Conservation (phyloP, 1,140 invertebrate genomes). For the Littorina saxatilis region DNA sequence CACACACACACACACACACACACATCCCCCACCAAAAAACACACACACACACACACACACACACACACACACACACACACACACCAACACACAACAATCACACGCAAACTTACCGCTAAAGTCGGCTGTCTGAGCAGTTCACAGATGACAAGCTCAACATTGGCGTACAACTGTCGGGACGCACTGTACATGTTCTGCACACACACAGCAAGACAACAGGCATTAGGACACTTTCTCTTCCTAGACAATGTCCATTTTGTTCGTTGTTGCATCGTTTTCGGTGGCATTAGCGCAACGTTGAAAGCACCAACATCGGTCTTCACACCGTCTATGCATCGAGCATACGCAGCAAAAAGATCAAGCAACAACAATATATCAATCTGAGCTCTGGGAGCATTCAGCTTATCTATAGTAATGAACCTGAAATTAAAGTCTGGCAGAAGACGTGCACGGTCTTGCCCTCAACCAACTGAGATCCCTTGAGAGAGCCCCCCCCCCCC, state of each 20-base stretch:
- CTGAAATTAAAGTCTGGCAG: conserved; percentile 63
- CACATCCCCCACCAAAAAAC: conserved; percentile 54
- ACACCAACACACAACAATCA: no score
- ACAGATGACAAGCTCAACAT: conserved; percentile 51
- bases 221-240: no score
- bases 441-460: conserved; percentile 59
- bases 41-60: background rate
- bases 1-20: no score
- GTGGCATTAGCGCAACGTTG: no score
- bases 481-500: background rate
- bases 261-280: no score
- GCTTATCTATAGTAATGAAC: no score
- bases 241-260: no score
- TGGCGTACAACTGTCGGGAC: conserved; percentile 45
- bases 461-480: conserved; percentile 54
- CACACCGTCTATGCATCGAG: no score
- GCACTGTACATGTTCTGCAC: conserved; percentile 54
- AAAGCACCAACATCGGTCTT: no score
- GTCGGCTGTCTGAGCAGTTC: conserved; percentile 58
- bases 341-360: no score
- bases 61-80: background rate
- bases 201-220: conserved; percentile 16
- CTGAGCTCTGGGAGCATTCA: no score
- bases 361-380: no score
- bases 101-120: conserved; percentile 51